Evolutionary conservation across 1,140 invertebrate genomes (phyloP), one percentile per base, ranked within the genome.

Genomic region (Anadara kagoshimensis): DNA sequence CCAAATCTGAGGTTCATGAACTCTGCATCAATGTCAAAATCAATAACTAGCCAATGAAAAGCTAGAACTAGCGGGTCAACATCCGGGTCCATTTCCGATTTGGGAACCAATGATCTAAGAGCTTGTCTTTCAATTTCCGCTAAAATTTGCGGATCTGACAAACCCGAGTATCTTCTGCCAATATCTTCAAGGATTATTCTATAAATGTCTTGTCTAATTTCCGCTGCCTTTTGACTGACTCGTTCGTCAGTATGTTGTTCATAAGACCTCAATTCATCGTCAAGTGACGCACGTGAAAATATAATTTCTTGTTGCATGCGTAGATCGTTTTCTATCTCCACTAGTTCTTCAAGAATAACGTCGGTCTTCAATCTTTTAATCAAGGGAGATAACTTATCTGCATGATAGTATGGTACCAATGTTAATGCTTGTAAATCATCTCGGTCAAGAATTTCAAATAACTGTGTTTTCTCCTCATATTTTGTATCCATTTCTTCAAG

Each of bases 11-110:
- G 47, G 20, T 69, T 69, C 36, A 61, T 61, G 4, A 69, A 29
- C 12, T 56, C 67, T 18, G 61, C 57, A 16, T 69, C 67, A 20
- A 69, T 49, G 20, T 69, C 67, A 43, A 56, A 41, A 29, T 69
- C 67, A 20, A 69, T 54, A 36, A 69, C 26, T 14, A 69, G 53
- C 67, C 67, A 69, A n/a, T 69, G 67, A 56, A 56, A 26, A 36
- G 56, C 67, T 29, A 61, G 36, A 29, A 69, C 67, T 41, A 69
- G 49, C 1, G 57, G 57, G 20, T 69, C 67, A 41, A 58, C 29
- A n/a, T 45, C 26, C n/a, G 12, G 26, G n/a, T 61, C 67, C 49
- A 54, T 51, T 24, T 47, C 29, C n/a, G 57, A 61, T 47, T 61
- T 36, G 0, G 67, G 67, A 54, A 24, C 29, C 43, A 69, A 22